These are phyloP conservation scores for Meta bourneti DNA, from an alignment of 2,888 invertebrate species.

Conservation along the genomic window DNA sequence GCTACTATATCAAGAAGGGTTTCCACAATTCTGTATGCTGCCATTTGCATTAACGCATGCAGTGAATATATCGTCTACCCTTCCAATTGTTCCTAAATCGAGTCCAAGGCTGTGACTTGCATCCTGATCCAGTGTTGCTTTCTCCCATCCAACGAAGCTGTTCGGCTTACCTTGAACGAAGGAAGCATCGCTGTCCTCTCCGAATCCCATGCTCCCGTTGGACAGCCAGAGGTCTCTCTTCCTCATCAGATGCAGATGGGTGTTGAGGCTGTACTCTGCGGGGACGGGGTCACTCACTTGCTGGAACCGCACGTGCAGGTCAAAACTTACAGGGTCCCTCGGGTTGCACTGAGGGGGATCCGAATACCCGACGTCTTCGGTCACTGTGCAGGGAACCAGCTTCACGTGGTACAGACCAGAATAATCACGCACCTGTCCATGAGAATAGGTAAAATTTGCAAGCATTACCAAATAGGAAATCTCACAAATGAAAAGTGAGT, in stretches of 20 bases:
- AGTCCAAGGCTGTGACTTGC: no score
- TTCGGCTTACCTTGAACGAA: constrained; percentile 79
- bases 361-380: constrained; percentile 79
- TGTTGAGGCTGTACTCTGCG: constrained; percentile 80
- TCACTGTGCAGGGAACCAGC: constrained; percentile 80
- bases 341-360: constrained; percentile 79
- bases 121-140: no score
- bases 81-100: no score
- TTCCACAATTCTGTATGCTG: no score
- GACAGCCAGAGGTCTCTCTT: constrained; percentile 80
- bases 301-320: constrained; percentile 81
- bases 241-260: constrained; percentile 80
- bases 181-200: constrained; percentile 79
- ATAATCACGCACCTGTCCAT: constrained; percentile 80
- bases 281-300: constrained; percentile 81
- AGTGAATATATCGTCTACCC: no score
- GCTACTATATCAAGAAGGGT: no score
- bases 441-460: neutral
- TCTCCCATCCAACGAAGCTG: no score
- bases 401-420: constrained; percentile 80
- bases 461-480: neutral
- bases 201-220: constrained; percentile 78
- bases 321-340: constrained; percentile 80
- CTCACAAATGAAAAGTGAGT: neutral
- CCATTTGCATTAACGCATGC: no score